phyloP scores from a whole-genome alignment of 2,888 invertebrate species.

The Allygus modestus region DNA sequence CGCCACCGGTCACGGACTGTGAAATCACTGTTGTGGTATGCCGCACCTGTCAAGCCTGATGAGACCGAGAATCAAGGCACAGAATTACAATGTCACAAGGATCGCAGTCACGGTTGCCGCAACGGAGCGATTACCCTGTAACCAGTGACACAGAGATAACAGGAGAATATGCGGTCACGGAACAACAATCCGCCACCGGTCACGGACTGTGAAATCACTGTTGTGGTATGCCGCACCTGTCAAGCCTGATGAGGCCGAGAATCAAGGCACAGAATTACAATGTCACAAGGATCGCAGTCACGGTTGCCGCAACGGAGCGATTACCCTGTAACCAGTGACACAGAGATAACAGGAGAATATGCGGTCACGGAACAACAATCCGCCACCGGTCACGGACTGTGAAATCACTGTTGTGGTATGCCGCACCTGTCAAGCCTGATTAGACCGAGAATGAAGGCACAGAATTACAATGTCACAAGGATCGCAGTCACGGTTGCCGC shows the following conservation, averaged over 20 bases:
- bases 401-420: background rate
- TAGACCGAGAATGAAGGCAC: background rate
- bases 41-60: no score
- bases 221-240: no score
- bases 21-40: no score
- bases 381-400: constrained; percentile 3
- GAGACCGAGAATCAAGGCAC: background rate
- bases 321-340: no score
- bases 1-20: no score
- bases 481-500: background rate
- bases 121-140: background rate
- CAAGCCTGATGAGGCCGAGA: background rate
- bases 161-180: no score
- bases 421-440: no score
- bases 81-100: background rate
- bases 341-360: background rate
- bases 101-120: background rate
- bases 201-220: no score
- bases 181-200: no score
- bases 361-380: no score
- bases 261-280: background rate
- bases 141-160: constrained; percentile 29
- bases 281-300: background rate
- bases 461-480: background rate
- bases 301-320: background rate